phyloP scores from a whole-genome alignment of 1,140 invertebrate species.

The Cotesia typhae region DNA sequence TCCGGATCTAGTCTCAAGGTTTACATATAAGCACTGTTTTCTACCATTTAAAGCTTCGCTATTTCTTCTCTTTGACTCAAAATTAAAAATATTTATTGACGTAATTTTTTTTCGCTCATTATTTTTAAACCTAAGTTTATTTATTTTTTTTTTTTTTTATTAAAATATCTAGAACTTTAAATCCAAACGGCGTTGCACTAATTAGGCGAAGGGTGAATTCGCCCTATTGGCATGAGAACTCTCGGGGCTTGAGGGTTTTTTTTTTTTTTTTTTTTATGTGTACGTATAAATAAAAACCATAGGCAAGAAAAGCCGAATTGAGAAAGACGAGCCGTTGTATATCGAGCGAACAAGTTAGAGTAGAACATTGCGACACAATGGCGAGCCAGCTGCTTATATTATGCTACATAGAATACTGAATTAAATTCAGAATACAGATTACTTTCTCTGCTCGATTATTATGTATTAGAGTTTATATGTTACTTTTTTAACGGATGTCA shows the following conservation, averaged over 20 bases:
- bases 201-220: too few relatives aligned
- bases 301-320: neutral
- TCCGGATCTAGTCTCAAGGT: slow-evolving; percentile 64
- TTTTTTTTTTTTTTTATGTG: neutral
- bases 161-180: too few relatives aligned
- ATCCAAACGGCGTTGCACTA: too few relatives aligned
- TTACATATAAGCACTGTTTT: slow-evolving; percentile 57
- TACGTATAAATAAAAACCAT: neutral
- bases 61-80: slow-evolving; percentile 42
- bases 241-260: neutral
- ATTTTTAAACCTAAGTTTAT: too few relatives aligned
- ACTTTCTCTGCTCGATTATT: slow-evolving; percentile 45
- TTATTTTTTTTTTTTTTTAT: slow-evolving; percentile 33
- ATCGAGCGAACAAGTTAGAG: slow-evolving; percentile 32
- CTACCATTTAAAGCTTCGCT: slow-evolving; percentile 25
- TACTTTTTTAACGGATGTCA: too few relatives aligned
- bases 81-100: too few relatives aligned
- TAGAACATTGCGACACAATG: slow-evolving; percentile 43
- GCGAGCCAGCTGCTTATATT: slow-evolving; percentile 16
- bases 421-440: slow-evolving; percentile 34
- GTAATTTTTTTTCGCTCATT: too few relatives aligned
- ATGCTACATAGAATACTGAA: too few relatives aligned
- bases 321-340: slow-evolving; percentile 34
- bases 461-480: slow-evolving; percentile 28
- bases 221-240: neutral